Conservation (phyloP, 30 jellyfish, hydroid and myxozoan genomes). For the Hydra vulgaris region DNA sequence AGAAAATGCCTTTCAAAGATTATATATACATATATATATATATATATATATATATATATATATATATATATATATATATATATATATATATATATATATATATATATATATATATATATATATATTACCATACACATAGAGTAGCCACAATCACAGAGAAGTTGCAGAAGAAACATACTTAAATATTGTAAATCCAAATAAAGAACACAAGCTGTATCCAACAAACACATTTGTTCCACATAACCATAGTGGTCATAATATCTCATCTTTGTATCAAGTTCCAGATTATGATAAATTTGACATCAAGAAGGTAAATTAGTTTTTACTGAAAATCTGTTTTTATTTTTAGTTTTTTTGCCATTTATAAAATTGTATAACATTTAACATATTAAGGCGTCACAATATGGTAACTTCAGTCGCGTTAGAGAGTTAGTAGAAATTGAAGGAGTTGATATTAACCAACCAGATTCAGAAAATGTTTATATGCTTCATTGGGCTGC, state of each 20-base stretch:
- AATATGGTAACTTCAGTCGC: conserved; percentile 72
- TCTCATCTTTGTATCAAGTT: conserved; percentile 34
- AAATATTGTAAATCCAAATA: conserved; percentile 19
- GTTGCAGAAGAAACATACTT: conserved; percentile 18
- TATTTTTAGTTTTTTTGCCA: background rate
- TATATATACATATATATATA: too few relatives aligned
- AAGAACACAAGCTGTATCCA: conserved; percentile 51
- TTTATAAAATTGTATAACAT: background rate
- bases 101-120: too few relatives aligned
- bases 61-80: too few relatives aligned
- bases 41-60: too few relatives aligned
- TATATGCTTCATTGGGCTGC: conserved; percentile 92
- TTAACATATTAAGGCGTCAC: conserved; percentile 61
- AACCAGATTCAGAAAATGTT: conserved; percentile 88
- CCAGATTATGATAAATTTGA: conserved; percentile 62
- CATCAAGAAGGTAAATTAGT: conserved; percentile 48
- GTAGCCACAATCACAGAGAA: background rate
- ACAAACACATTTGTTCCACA: conserved; percentile 69
- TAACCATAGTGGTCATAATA: conserved; percentile 22
- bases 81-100: too few relatives aligned
- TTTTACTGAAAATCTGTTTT: background rate
- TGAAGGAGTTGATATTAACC: conserved; percentile 68
- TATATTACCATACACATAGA: too few relatives aligned
- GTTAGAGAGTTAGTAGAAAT: conserved; percentile 63
- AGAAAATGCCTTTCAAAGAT: too few relatives aligned